These are phyloP conservation scores for Mycogona germanica DNA, from an alignment of 2,888 invertebrate species.

Conservation along the genomic window DNA sequence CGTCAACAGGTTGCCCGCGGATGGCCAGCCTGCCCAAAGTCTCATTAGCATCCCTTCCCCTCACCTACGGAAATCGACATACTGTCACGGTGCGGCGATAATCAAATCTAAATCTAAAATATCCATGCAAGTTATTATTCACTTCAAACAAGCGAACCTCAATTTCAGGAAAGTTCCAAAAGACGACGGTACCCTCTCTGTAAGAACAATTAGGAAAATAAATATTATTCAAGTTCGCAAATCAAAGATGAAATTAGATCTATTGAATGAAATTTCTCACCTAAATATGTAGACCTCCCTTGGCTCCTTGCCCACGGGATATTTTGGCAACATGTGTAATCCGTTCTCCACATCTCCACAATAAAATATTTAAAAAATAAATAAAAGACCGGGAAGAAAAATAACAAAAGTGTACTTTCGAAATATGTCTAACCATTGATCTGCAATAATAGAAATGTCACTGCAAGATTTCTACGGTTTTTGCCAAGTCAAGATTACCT, in stretches of 20 bases:
- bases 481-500: too few relatives aligned
- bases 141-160: conserved; percentile 38
- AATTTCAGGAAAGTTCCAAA: conserved; percentile 77
- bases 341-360: conserved; percentile 54
- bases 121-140: background rate
- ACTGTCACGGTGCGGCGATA: too few relatives aligned
- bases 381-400: too few relatives aligned
- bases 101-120: too few relatives aligned
- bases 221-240: conserved; percentile 1
- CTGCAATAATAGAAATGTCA: background rate
- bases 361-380: too few relatives aligned
- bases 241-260: conserved; percentile 1
- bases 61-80: too few relatives aligned
- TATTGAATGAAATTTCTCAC: conserved; percentile 22
- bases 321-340: conserved; percentile 72
- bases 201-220: conserved; percentile 21
- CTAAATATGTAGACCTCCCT: conserved; percentile 79
- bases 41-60: too few relatives aligned
- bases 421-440: too few relatives aligned
- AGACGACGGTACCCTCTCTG: conserved; percentile 74
- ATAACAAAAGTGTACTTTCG: background rate
- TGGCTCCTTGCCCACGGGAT: conserved; percentile 51
- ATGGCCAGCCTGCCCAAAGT: too few relatives aligned
- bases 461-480: too few relatives aligned
- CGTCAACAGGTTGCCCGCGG: too few relatives aligned